Base-by-base conservation (phyloP, 2,888 invertebrate genomes). In the Eristalinus aeneus region DNA sequence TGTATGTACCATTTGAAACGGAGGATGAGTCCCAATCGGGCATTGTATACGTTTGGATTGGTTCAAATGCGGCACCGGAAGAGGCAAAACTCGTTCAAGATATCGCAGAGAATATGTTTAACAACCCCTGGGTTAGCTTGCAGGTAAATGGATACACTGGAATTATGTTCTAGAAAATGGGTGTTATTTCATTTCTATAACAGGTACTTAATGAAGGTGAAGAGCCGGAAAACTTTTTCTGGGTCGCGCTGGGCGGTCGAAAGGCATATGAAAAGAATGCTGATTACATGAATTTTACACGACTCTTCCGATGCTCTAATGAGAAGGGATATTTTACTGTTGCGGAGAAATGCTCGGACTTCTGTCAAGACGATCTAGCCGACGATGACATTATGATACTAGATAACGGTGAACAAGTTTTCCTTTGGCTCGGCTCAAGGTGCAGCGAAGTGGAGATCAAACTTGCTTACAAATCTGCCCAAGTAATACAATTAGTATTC, bases 331-430 rank as follows among this genome's bases (percentile, higher is more conserved):
- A 99, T 93, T 99, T 99, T 93, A 97, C 97, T 0, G 98, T 99
- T 54, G 99, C 99, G 0, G 99, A 99, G 93, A 99, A 99, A 92
- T 99, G 99, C 93, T 90, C 92, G 0, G 92, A 92, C 83, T 92
- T 92, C 89, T 93, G 93, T 67, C 92, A 98, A 96, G 99, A 99
- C 92, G 99, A 99, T 93, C 94, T 99, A 89, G 99, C 99, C 0
- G 99, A 99, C 93, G 99, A 99, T 92, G 99, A 99, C 93, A 99
- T 99, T 46, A 99, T 99, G 99, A 98, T 99, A 89, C 94, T 99
- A 89, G 99, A 99, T 93, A 99, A 98, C 91, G 99, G 99, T 3
- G 97, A 98, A 90, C 98, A 98, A 93, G 98, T 99, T 75, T 99
- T 98, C 93, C 94, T 99, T 72, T 99, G 99, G 99, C 94, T 99